Base-by-base conservation (phyloP, 2,113 vertebrate genomes). In the Pleuronectes platessa region DNA sequence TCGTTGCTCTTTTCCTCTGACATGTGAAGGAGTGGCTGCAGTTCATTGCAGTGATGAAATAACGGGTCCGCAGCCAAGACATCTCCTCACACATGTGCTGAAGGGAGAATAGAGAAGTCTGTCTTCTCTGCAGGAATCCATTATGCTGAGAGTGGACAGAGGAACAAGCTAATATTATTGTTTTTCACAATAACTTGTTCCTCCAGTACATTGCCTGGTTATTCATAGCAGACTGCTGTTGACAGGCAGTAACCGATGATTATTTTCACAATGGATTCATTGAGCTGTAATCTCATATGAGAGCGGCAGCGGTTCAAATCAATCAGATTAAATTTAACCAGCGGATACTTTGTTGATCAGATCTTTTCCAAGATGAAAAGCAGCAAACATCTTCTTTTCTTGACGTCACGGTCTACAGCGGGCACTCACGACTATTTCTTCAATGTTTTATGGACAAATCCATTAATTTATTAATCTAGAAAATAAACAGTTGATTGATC, bases 21-120 rank as follows among this genome's bases (percentile, higher is more conserved):
- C 18, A 67, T 78, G 73, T 18, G 47, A 68, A 68, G 69, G 74
- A 80, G 79, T 40, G 70, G 68, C 83, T 74, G 81, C 81, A 74
- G 74, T 88, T 79, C 63, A 59, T 78, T 77, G 64, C 21, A 60
- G 13, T 87, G 83, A 89, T 86, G 83, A 79, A 86, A 86, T 68
- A 53, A 18, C 66, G 71, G 83, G 80, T 74, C 35, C 49, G 18
- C 1, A 10, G 79, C 83, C 87, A 86, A 51, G 49, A 76, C 82
- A 86, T 81, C 77, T 74, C 53, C 70, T 54, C 68, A 74, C 86
- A 81, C 70, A 84, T 80, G 67, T 65, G 78, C 68, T 72, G 47
- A 86, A 66, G 71, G 70, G 70, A 81, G 60, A 83, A 81, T 78
- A 64, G 76, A 23, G 45, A 74, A 64, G 63, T 62, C 5, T 59